Percentiles rank a stretch among this genome's conserved stretches.
phyloP scores from a whole-genome alignment of 2,888 invertebrate species.

The Mythimna pallens region DNA sequence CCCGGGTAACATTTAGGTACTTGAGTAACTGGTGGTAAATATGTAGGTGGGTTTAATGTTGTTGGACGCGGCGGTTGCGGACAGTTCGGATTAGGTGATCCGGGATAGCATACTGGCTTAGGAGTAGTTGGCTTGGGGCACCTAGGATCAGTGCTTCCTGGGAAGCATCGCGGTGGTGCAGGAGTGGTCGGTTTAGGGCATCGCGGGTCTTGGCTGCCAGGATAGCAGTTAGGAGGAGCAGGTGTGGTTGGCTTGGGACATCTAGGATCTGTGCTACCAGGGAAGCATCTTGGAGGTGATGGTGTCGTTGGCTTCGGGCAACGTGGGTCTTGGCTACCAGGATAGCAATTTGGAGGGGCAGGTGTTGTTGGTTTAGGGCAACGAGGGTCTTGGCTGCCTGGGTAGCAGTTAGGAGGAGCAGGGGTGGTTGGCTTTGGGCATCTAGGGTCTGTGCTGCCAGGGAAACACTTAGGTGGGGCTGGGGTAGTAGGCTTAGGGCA shows the following conservation, averaged over 20 bases:
- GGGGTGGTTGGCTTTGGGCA: constrained; percentile 69
- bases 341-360: background rate
- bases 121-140: constrained; percentile 11
- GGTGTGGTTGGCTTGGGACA: background rate
- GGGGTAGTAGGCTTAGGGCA: background rate
- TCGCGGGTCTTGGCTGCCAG: background rate
- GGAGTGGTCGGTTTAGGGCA: background rate
- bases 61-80: constrained; percentile 66
- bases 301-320: background rate
- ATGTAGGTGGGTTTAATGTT: constrained; percentile 67
- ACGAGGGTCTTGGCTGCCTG: background rate
- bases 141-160: background rate
- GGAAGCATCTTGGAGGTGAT: background rate
- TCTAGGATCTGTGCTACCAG: background rate
- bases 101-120: constrained; percentile 52
- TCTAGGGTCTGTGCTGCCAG: constrained; percentile 57
- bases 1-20: constrained; percentile 64
- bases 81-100: constrained; percentile 57
- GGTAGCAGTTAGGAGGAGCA: background rate
- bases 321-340: background rate
- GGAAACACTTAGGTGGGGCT: constrained; percentile 45
- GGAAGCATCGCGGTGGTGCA: background rate
- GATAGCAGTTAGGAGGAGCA: background rate
- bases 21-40: constrained; percentile 60
- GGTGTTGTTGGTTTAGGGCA: background rate